A percentile compares a stretch with the other conserved stretches of the same genome.
These are phyloP conservation scores for Strigamia crassipes DNA, from an alignment of 2,888 invertebrate genomes.

Conservation along the genomic window DNA sequence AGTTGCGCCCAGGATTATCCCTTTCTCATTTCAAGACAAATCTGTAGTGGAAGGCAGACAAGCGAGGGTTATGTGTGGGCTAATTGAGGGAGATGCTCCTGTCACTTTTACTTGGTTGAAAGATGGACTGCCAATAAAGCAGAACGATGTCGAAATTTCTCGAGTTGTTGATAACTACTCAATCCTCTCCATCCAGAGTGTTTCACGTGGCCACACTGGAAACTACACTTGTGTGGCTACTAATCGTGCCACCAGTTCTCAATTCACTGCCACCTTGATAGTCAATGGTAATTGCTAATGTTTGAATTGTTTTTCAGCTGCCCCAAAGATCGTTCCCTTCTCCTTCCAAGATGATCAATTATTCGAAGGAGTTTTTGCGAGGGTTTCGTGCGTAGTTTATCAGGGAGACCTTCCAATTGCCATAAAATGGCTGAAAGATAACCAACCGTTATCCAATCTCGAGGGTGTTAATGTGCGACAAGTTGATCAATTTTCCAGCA, in stretches of 20 bases:
- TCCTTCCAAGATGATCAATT: slow-evolving; percentile 63
- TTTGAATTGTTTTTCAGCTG: slow-evolving; percentile 56
- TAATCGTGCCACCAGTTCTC: background rate
- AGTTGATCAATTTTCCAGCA: no score
- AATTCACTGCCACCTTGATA: background rate
- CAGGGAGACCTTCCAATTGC: slow-evolving; percentile 56
- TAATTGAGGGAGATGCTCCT: slow-evolving; percentile 55
- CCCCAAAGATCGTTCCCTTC: slow-evolving; percentile 64
- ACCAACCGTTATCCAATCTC: slow-evolving; percentile 52
- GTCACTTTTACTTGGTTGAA: slow-evolving; percentile 61
- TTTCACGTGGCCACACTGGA: background rate
- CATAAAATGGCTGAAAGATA: slow-evolving; percentile 62
- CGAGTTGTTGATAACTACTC: background rate
- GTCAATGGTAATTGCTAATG: background rate
- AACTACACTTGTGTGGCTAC: slow-evolving; percentile 43
- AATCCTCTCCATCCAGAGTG: background rate
- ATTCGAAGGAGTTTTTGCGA: slow-evolving; percentile 63
- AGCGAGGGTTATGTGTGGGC: slow-evolving; percentile 61
- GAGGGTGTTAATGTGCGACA: background rate
- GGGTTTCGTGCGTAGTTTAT: slow-evolving; percentile 59
- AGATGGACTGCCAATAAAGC: slow-evolving; percentile 57
- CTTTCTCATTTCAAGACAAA: slow-evolving; percentile 61
- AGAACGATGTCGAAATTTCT: background rate
- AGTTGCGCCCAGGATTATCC: slow-evolving; percentile 61
- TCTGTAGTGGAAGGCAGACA: slow-evolving; percentile 64